phyloP scores from a whole-genome alignment of 2,113 vertebrate species.

The Mus pahari region DNA sequence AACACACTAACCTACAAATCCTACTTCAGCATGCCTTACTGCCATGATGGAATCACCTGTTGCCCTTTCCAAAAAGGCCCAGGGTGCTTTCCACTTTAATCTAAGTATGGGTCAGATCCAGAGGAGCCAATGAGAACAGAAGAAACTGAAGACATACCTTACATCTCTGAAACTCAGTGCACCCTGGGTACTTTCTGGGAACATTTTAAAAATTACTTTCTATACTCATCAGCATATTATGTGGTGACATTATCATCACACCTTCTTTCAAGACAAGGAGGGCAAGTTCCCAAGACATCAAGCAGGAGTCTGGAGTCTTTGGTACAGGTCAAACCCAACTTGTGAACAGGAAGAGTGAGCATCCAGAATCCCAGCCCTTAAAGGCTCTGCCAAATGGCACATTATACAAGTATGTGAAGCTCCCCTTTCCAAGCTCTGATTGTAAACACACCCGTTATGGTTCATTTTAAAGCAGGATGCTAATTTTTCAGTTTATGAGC shows the following conservation, averaged over 20 bases:
- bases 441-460: neutral
- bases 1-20: neutral
- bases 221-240: neutral
- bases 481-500: constrained; percentile 67
- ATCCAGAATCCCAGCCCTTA: constrained; percentile 43
- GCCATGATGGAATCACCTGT: neutral
- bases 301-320: neutral
- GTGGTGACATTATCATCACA: neutral
- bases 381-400: constrained; percentile 9
- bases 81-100: neutral
- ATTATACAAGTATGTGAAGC: neutral
- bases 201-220: neutral
- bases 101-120: neutral
- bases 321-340: neutral
- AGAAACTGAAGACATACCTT: neutral
- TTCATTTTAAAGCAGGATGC: constrained; percentile 57
- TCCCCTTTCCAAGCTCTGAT: neutral
- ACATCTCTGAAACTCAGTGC: neutral
- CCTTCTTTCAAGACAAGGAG: neutral
- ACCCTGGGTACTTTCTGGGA: neutral
- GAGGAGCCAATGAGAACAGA: neutral
- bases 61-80: neutral
- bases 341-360: neutral
- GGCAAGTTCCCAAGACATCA: neutral
- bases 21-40: neutral